Evolutionary conservation across 1,140 invertebrate genomes (phyloP).

Genomic region (Coenobita brevimanus): DNA sequence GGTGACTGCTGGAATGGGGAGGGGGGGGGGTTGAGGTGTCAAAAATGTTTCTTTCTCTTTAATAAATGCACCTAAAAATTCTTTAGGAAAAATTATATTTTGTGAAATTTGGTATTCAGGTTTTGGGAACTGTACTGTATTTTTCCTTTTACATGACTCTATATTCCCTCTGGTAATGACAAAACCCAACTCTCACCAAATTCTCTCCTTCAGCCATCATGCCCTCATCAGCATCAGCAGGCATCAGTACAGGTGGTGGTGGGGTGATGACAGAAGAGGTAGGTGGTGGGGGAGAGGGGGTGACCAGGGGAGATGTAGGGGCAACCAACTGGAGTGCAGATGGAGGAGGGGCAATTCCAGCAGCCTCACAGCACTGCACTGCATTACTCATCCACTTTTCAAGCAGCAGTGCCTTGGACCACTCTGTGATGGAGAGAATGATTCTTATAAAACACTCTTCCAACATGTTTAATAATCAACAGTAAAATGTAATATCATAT

Average conservation of each 20-base stretch:
- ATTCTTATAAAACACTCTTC: too few relatives aligned
- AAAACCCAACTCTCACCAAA: constrained; percentile 39
- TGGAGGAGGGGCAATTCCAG: constrained; percentile 80
- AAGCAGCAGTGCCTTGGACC: constrained; percentile 81
- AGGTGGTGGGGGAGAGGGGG: constrained; percentile 30
- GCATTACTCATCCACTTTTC: constrained; percentile 84
- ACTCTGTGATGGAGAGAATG: constrained; percentile 77
- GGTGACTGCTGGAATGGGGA: too few relatives aligned
- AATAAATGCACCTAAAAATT: too few relatives aligned
- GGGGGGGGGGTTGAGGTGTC: too few relatives aligned
- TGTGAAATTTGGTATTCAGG: too few relatives aligned
- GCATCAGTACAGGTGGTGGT: constrained; percentile 38
- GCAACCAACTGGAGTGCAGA: constrained; percentile 73
- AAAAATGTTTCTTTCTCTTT: too few relatives aligned
- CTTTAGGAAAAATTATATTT: too few relatives aligned
- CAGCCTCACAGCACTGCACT: constrained; percentile 80
- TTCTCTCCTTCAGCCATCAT: constrained; percentile 64
- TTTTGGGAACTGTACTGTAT: too few relatives aligned
- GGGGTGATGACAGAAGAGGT: constrained; percentile 47
- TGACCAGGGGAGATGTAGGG: constrained; percentile 42
- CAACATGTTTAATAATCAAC: too few relatives aligned
- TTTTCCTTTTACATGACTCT: too few relatives aligned
- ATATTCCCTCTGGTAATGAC: too few relatives aligned
- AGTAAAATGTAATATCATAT: too few relatives aligned
- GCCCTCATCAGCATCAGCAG: constrained; percentile 39